Evolutionary conservation across 2,888 invertebrate species (phyloP).

Genomic region (Drosophila engyochracea): DNA sequence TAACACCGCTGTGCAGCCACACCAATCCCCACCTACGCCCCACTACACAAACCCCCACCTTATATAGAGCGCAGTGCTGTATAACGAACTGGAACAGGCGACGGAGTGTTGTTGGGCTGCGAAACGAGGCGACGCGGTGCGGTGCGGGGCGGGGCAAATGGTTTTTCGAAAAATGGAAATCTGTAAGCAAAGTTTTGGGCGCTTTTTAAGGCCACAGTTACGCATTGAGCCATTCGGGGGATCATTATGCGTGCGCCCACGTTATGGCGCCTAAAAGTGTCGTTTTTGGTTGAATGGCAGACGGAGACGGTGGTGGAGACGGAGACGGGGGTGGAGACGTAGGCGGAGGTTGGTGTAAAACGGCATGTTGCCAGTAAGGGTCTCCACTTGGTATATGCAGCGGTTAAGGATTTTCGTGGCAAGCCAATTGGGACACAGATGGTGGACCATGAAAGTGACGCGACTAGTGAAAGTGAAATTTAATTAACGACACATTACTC

Average conservation of each 20-base stretch:
- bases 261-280: conserved; percentile 71
- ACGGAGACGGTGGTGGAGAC: background rate
- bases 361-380: background rate
- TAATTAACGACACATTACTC: background rate
- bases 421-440: conserved; percentile 28
- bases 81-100: conserved; percentile 31
- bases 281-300: conserved; percentile 41
- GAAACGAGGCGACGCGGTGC: background rate
- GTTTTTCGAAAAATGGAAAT: conserved; percentile 69
- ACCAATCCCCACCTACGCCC: background rate
- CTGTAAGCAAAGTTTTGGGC: conserved; percentile 61
- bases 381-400: background rate
- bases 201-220: conserved; percentile 47
- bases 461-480: conserved; percentile 12
- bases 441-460: background rate
- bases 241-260: conserved; percentile 78
- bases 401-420: background rate
- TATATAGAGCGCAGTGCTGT: conserved; percentile 19
- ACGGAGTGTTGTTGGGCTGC: background rate
- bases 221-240: conserved; percentile 73
- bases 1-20: conserved; percentile 68
- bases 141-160: conserved; percentile 38
- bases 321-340: too few relatives aligned
- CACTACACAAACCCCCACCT: background rate
- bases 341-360: background rate